Evolutionary conservation across 2,888 invertebrate species (phyloP).

Genomic region (Tineola bisselliella): DNA sequence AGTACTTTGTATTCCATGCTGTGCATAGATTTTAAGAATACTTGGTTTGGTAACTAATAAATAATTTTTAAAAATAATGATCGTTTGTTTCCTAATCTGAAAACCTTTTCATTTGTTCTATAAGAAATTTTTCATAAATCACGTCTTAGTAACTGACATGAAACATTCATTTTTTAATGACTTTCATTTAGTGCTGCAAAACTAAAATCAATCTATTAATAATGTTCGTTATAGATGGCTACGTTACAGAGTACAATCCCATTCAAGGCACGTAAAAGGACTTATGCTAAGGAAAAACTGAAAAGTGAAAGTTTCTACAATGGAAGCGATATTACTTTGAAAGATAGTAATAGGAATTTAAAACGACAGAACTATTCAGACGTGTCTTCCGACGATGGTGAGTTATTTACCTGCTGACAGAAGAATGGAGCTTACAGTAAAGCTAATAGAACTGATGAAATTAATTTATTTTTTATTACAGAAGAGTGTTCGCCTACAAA

Average conservation of each 20-base stretch:
- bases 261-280: constrained; percentile 59
- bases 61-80: not conserved
- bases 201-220: too few species aligned
- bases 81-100: not conserved
- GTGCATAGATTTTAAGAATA: not conserved
- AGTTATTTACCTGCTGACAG: too few species aligned
- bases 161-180: too few species aligned
- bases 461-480: constrained; percentile 24
- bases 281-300: constrained; percentile 19
- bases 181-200: too few species aligned
- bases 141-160: too few species aligned
- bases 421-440: too few species aligned
- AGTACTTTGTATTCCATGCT: not conserved
- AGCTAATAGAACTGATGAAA: too few species aligned
- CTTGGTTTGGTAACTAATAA: not conserved
- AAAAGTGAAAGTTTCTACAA: constrained; percentile 21
- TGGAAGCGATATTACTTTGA: constrained; percentile 34
- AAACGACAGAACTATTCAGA: not conserved
- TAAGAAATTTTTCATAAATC: too few species aligned
- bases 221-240: constrained; percentile 52
- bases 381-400: not conserved
- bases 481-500: constrained; percentile 36
- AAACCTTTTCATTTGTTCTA: too few species aligned
- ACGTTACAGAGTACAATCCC: constrained; percentile 55
- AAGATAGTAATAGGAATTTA: not conserved